Evolutionary conservation across 2,113 vertebrate species (phyloP).

Genomic region (Saccopteryx leptura): DNA sequence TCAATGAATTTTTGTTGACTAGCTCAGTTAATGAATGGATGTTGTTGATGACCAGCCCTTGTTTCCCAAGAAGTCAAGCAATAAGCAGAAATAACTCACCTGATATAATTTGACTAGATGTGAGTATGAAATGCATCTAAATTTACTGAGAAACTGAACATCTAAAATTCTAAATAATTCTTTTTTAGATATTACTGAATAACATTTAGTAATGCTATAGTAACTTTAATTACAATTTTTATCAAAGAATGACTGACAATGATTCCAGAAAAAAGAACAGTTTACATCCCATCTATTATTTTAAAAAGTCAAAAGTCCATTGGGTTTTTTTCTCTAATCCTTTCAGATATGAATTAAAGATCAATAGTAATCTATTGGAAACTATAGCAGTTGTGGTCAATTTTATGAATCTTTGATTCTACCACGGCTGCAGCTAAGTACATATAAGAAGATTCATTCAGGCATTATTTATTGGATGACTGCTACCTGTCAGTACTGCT

Average conservation of each 20-base stretch:
- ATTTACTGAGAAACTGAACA: not conserved
- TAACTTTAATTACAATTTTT: not conserved
- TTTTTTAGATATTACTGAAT: not conserved
- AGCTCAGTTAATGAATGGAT: not conserved
- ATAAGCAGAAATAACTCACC: not conserved
- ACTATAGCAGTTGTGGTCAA: not conserved
- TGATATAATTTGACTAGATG: not conserved
- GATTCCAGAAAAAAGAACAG: not conserved
- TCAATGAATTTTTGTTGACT: not conserved
- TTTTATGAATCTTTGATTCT: not conserved
- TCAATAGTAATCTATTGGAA: not conserved
- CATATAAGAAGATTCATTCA: not conserved
- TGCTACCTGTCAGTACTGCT: not conserved
- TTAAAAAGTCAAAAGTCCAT: not conserved
- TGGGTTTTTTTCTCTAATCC: constrained; percentile 21
- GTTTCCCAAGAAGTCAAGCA: not conserved
- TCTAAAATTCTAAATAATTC: not conserved
- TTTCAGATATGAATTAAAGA: not conserved
- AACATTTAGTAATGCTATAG: not conserved
- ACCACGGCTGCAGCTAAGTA: not conserved
- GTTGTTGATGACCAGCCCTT: not conserved
- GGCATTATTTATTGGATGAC: not conserved
- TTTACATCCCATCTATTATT: not conserved
- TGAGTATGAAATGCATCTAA: not conserved
- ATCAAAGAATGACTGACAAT: not conserved